A percentile compares a stretch with the other conserved stretches of the same genome.
Conservation (phyloP, 2,113 vertebrate genomes). For the Emydura subglobosa region DNA sequence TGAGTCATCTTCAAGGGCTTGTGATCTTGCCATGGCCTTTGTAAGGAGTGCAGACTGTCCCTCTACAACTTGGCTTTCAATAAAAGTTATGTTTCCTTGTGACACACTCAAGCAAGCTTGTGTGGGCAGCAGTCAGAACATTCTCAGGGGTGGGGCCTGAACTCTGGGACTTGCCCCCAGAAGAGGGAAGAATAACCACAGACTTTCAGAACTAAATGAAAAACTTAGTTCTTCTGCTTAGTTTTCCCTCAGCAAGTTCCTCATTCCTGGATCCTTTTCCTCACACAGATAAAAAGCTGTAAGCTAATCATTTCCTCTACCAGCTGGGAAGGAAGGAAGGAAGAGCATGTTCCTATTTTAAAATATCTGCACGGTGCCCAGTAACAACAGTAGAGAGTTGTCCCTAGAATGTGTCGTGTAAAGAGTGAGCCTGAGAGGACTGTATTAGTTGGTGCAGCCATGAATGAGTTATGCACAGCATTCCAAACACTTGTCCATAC, state of each 20-base stretch:
- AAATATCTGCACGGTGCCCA: neutral
- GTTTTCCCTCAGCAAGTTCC: neutral
- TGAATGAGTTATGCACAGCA: neutral
- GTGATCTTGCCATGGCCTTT: neutral
- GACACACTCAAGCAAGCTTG: neutral
- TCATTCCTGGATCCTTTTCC: neutral
- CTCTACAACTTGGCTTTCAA: neutral
- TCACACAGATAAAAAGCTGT: too few species aligned
- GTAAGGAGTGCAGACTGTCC: neutral
- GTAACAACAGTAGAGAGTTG: neutral
- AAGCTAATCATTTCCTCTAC: neutral
- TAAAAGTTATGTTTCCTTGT: neutral
- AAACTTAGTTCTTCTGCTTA: neutral
- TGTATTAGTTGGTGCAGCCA: neutral
- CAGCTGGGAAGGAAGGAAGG: neutral
- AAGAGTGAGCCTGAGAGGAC: neutral
- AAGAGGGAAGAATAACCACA: neutral
- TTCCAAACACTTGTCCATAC: neutral
- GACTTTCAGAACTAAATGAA: neutral
- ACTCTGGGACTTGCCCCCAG: neutral
- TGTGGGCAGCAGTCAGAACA: neutral
- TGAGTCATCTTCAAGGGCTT: neutral
- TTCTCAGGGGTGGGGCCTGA: neutral
- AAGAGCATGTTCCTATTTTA: neutral
- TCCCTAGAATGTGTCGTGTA: neutral